Percentiles rank a stretch among this genome's conserved stretches.
These are phyloP conservation scores for Gorsachius goisagi DNA, from an alignment of 2,113 vertebrate genomes.

Conservation along the genomic window DNA sequence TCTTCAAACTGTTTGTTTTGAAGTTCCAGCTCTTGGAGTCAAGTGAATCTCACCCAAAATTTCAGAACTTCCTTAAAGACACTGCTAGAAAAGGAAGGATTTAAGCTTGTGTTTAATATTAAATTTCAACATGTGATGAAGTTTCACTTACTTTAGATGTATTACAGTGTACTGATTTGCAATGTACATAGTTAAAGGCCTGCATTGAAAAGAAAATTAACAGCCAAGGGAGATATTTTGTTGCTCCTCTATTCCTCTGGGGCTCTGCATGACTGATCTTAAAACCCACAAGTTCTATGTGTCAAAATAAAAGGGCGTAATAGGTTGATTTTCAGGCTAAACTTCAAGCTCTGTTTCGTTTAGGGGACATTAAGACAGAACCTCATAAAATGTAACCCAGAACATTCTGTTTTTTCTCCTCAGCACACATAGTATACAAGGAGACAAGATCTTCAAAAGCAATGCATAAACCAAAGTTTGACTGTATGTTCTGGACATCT, in stretches of 20 bases:
- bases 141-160: not conserved
- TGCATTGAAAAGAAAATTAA: slow-evolving; percentile 7
- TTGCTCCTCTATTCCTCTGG: not conserved
- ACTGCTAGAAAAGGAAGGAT: not conserved
- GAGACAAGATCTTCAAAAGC: not conserved
- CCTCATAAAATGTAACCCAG: not conserved
- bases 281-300: not conserved
- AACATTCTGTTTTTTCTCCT: not conserved
- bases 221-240: not conserved
- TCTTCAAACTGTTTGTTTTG: not conserved
- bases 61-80: not conserved
- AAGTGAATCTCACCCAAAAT: not conserved
- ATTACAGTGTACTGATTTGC: not conserved
- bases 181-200: not conserved
- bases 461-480: not conserved
- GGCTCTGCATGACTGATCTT: not conserved
- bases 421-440: not conserved
- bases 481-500: not conserved
- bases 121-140: not conserved
- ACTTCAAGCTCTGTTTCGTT: not conserved
- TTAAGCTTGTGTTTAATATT: not conserved
- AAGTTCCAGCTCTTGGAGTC: not conserved
- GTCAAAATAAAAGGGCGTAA: not conserved
- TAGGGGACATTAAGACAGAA: not conserved
- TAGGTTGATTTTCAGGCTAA: not conserved